Base-by-base conservation (phyloP, 2,113 vertebrate species). In the Menidia beryllina region DNA sequence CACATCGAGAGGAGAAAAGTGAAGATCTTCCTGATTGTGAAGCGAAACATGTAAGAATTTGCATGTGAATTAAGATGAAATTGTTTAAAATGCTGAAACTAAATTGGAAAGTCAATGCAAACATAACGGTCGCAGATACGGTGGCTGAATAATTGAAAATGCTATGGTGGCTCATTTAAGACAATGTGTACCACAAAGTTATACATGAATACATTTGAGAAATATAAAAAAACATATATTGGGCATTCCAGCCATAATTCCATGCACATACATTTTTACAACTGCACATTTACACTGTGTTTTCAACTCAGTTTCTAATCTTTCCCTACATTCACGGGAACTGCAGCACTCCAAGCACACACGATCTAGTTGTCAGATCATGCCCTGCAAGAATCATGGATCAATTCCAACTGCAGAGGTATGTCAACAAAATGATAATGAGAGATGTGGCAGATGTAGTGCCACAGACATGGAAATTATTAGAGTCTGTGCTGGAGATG, bases 251-350 rank as follows among this genome's bases (percentile, higher is more conserved):
- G 62, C 47, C 55, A 48, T 64, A 62, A 47, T 67, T 69, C 70
- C 27, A 50, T 17, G 30, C 21, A 41, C 57, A 77, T 61, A 26
- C 61, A 64, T 36, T 55, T 17, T 48, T 27, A 36, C 50, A 74
- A 70, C 50, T 56, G 41, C 84, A 79, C 72, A 86, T 88, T 79
- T 71, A 49, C 6, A 8, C 65, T 51, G 23, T 51, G 56, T 48
- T 56, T 54, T 47, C 55, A 53, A 43, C 69, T 66, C 21, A 0
- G 53, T 68, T 86, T 64, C 51, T 73, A 54, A 79, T 59, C 56
- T 68, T 30, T 63, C 36, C 55, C 75, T 39, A 41, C 68, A 52
- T 76, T 79, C 43, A 61, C 36, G 77, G 74, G 56, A 69, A 50
- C 45, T 48, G 26, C 49, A 24, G 25, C 39, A 30, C n/a, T 58